Percentiles rank a stretch among this genome's conserved stretches.
These are phyloP conservation scores for Synchiropus splendidus DNA, from an alignment of 2,113 vertebrate species.

Conservation along the genomic window DNA sequence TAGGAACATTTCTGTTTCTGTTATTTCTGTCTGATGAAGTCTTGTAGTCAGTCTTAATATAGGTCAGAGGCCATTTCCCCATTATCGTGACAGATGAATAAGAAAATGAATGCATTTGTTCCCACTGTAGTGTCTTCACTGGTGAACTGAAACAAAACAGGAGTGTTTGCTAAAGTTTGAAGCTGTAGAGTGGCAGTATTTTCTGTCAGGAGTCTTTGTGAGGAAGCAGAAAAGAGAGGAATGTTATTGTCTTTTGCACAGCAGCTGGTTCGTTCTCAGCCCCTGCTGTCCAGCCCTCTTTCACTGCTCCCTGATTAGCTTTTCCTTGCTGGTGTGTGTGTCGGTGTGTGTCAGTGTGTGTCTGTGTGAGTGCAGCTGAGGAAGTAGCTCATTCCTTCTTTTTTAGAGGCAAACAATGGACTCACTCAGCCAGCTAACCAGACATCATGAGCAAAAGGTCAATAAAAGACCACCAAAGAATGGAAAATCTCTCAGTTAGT, in stretches of 20 bases:
- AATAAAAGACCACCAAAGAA: constrained; percentile 18
- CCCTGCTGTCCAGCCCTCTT: constrained; percentile 26
- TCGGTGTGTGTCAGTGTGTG: constrained; percentile 19
- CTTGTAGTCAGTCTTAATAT: too few relatives aligned
- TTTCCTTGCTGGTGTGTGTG: constrained; percentile 14
- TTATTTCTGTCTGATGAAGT: too few relatives aligned
- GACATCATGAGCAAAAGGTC: constrained; percentile 37
- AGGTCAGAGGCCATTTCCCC: too few relatives aligned
- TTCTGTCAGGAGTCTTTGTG: constrained; percentile 1
- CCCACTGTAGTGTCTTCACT: too few relatives aligned
- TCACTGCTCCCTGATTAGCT: constrained; percentile 25
- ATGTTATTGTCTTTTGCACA: constrained; percentile 27
- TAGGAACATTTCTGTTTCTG: too few relatives aligned
- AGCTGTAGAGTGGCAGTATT: neutral
- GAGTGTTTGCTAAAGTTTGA: neutral
- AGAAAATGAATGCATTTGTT: too few relatives aligned
- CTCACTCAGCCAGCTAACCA: constrained; percentile 37
- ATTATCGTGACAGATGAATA: too few relatives aligned
- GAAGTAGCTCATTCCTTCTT: constrained; percentile 20
- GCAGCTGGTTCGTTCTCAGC: constrained; percentile 41
- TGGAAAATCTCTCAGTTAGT: neutral
- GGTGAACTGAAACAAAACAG: too few relatives aligned
- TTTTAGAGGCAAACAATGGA: constrained; percentile 44
- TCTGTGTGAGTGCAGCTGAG: constrained; percentile 22
- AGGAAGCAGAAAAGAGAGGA: constrained; percentile 8